A percentile compares a stretch with the other conserved stretches of the same genome.
Evolutionary conservation across 2,797 vertebrate genomes (phyloP).

Genomic region (Takifugu ocellatus): DNA sequence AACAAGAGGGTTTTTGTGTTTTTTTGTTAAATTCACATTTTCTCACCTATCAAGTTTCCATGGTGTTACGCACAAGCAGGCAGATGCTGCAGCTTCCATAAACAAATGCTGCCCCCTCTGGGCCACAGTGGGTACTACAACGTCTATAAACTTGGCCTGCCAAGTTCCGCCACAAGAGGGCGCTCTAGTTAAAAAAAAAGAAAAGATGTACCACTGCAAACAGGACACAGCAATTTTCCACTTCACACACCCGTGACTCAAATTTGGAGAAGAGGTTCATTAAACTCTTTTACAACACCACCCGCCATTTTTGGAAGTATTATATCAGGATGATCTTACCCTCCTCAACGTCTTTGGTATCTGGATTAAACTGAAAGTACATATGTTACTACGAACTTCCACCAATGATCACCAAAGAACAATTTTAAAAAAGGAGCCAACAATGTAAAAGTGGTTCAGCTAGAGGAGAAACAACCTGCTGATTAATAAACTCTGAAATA

Average conservation of each 20-base stretch:
- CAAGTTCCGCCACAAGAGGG: constrained; percentile 82
- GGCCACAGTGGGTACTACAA: constrained; percentile 59
- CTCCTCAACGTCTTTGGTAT: constrained; percentile 24
- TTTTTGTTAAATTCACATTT: constrained; percentile 8
- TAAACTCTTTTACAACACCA: constrained; percentile 7
- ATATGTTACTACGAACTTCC: constrained; percentile 39
- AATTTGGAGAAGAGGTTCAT: constrained; percentile 39
- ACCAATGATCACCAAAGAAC: constrained; percentile 13
- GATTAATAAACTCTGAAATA: neutral
- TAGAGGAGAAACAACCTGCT: neutral
- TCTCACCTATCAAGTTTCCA: neutral
- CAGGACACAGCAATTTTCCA: constrained; percentile 57
- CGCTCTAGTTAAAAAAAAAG: constrained; percentile 64
- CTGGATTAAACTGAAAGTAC: constrained; percentile 10
- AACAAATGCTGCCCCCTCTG: constrained; percentile 42
- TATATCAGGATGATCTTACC: constrained; percentile 15
- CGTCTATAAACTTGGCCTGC: constrained; percentile 85
- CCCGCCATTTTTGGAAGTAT: neutral
- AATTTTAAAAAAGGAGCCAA: constrained; percentile 4
- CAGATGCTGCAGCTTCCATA: constrained; percentile 26
- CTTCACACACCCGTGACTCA: constrained; percentile 53
- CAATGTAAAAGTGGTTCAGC: neutral
- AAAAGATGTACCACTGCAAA: constrained; percentile 67
- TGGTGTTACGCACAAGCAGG: neutral
- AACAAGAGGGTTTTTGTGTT: neutral